phyloP scores from a whole-genome alignment of 2,888 invertebrate species.

The Habroteleia sp. region DNA sequence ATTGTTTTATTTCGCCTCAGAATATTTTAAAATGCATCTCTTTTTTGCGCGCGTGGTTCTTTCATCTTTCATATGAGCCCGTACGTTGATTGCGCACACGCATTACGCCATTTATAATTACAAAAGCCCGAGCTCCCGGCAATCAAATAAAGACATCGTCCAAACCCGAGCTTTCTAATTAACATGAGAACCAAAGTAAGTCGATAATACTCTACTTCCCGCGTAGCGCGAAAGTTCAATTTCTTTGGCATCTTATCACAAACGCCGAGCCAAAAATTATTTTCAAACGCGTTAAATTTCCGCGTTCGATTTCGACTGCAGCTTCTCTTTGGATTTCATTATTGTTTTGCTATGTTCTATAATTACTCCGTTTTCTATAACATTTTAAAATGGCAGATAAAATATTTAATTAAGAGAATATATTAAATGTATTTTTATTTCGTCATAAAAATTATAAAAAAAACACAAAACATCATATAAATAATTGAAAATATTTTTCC shows the following conservation, averaged over 20 bases:
- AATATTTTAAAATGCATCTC: conserved; percentile 11
- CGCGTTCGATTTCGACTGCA: conserved; percentile 2
- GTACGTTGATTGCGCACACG: background rate
- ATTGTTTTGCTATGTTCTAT: too few relatives aligned
- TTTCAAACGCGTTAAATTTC: conserved; percentile 9
- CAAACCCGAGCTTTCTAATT: conserved; percentile 12
- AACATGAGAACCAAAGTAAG: conserved; percentile 24
- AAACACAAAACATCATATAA: too few relatives aligned
- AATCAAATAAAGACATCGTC: conserved; percentile 10
- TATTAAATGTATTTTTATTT: too few relatives aligned
- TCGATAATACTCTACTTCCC: conserved; percentile 22
- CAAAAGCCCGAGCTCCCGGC: conserved; percentile 3
- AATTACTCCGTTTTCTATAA: too few relatives aligned
- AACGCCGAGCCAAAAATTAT: conserved; percentile 2
- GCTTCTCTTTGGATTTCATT: too few relatives aligned
- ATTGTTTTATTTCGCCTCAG: conserved; percentile 16
- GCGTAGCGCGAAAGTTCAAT: conserved; percentile 20
- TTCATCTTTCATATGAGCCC: conserved; percentile 7
- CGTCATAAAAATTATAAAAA: too few relatives aligned
- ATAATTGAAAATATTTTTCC: too few relatives aligned
- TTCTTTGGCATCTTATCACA: conserved; percentile 25
- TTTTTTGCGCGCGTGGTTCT: conserved; percentile 12
- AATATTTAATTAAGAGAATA: too few relatives aligned
- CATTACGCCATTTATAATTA: background rate
- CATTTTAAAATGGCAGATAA: too few relatives aligned